A percentile compares a stretch with the other conserved stretches of the same genome.
Evolutionary conservation across 2,888 invertebrate species (phyloP).

Genomic region (Temnothorax ravouxi): DNA sequence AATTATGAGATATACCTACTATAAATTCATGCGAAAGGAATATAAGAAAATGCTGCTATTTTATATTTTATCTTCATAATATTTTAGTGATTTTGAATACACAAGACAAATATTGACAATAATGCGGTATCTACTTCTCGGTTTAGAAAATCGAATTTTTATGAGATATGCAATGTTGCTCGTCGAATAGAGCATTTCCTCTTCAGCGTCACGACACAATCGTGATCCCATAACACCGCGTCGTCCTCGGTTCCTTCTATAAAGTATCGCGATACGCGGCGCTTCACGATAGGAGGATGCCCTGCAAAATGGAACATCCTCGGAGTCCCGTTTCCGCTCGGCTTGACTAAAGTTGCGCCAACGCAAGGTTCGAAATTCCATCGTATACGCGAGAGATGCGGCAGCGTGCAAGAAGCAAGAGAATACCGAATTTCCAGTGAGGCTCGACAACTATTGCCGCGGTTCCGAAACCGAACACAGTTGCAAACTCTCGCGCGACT

Average conservation of each 20-base stretch:
- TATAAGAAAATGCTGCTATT: neutral
- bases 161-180: constrained; percentile 17
- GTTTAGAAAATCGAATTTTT: constrained; percentile 24
- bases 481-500: constrained; percentile 48
- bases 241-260: neutral
- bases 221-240: constrained; percentile 20
- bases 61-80: neutral
- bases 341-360: constrained; percentile 40
- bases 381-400: constrained; percentile 27
- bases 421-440: constrained; percentile 46
- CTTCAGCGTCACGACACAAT: neutral
- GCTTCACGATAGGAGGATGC: constrained; percentile 17
- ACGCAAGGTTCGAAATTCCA: constrained; percentile 41
- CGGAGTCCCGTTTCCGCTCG: constrained; percentile 44
- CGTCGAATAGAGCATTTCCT: neutral
- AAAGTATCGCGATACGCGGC: neutral
- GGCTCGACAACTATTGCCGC: constrained; percentile 51
- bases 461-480: constrained; percentile 42
- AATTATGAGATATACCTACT: neutral
- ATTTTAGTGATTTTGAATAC: neutral
- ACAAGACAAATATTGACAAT: neutral
- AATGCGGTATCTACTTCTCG: neutral
- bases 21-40: neutral
- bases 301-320: constrained; percentile 44
- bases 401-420: constrained; percentile 36